Evolutionary conservation across 2,113 vertebrate species (phyloP).

Genomic region (Odobenus rosmarus): DNA sequence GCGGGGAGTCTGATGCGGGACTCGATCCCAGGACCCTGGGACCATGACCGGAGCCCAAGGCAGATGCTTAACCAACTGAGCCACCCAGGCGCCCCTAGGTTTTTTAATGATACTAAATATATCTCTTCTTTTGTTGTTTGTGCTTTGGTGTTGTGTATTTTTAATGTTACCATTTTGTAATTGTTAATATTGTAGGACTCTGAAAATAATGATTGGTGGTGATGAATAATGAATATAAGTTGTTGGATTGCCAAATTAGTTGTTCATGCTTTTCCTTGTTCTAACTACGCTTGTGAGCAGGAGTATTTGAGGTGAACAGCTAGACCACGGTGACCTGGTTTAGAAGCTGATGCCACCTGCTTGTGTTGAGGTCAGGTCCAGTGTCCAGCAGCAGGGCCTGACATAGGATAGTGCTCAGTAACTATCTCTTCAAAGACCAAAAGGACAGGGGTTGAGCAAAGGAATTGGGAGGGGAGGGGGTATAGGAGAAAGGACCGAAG

Average conservation of each 20-base stretch:
- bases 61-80: background rate
- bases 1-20: rapidly evolving
- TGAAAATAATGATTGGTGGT: background rate
- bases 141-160: background rate
- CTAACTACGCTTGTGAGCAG: background rate
- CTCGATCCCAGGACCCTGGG: background rate
- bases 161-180: background rate
- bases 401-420: background rate
- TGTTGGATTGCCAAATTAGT: background rate
- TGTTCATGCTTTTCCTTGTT: background rate
- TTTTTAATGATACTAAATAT: background rate
- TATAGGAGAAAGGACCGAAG: background rate
- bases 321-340: background rate
- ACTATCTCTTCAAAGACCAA: background rate
- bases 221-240: background rate
- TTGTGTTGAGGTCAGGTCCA: background rate
- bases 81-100: background rate
- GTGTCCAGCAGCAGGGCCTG: background rate
- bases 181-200: background rate
- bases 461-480: background rate
- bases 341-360: background rate
- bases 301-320: background rate
- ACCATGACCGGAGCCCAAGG: background rate
- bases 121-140: background rate
- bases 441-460: background rate